Base-by-base conservation (phyloP, 2,888 invertebrate genomes). In the Penaeus monodon region DNA sequence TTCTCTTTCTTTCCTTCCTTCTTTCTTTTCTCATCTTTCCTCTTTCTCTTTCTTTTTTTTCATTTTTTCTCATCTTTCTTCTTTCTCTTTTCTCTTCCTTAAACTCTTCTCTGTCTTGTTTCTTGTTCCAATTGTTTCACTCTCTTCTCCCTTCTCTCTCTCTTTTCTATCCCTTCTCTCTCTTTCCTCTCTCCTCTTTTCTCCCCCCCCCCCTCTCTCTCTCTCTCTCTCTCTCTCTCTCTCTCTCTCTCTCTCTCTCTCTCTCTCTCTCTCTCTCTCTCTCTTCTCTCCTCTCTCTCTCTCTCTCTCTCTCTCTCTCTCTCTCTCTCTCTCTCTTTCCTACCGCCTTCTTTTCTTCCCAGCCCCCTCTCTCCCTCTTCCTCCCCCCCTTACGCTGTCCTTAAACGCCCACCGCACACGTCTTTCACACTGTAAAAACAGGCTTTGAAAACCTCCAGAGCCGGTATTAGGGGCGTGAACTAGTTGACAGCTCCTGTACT, bases 231-330 rank as follows among this genome's bases (percentile, higher is more conserved):
- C 44, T 38, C 44, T 10, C 6, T n/a, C 27, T 20, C 33, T 33
- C 24, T 14, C 33, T 12, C n/a, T 76, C 38, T 44, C 38, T 74
- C 44, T 73, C 38, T 44, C 74, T 24, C 24, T 33, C 74, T 38
- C 64, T 78, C 78, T 79, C 79, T 79, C 79, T 79, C 65, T 79
- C 65, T 79, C 79, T 79, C 79, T 79, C 79, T 79, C 79, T 79
- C 79, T 79, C 79, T 79, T 79, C 79, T 79, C 79, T 80, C 80
- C 63, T 38, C 63, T 63, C 66, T 66, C 63, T 38, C 63, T 65
- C 66, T 66, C 63, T 73, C 66, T 66, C 57, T 73, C 57, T 2
- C 63, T 2, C n/a, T 49, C 49, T 24, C 77, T 77, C n/a, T 22
- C n/a, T 20, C 49, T 49, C n/a, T 8, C 22, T 74, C 2, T 4